Evolutionary conservation across 2,113 vertebrate species (phyloP), one percentile per base, ranked within the genome.

Genomic region (Ammodytes marinus): DNA sequence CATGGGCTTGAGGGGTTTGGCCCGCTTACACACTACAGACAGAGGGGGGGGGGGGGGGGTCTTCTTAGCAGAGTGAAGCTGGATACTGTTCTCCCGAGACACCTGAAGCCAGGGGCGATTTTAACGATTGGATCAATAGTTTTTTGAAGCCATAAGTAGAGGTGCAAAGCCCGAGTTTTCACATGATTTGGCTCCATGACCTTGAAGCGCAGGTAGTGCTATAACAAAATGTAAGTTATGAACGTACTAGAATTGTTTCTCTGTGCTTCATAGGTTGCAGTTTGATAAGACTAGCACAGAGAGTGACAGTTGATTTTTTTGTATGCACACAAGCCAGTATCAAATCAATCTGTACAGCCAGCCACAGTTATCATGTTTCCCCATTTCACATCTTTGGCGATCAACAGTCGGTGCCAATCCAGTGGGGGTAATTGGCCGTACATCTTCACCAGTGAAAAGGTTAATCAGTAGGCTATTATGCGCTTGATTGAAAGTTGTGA

Each of bases 381-480:
- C 78, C 83, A 19, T 84, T 91, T 90, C 89, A 87, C 82, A 82
- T 89, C 80, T 91, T 68, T 79, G 75, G 77, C 87, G 85, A 88
- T 91, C 81, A 91, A 75, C 61, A 2, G 65, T 61, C 83, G 71
- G 71, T 79, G 84, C 86, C 88, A 77, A 80, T 90, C 76, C 85
- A 67, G 68, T 53, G 74, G 71, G 27, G 82, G 78, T 93, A 93
- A 94, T 93, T 91, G 90, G 68, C 82, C 13, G 69, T 80, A 85
- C 77, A 90, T 93, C 88, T 91, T 85, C 35, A 42, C 67, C 35
- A 37, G 79, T 87, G 90, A 91, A 94, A 94, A 94, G 93, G 94
- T 94, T 94, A 93, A 95, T 94, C 88, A 88, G 88, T 73, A 61
- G 77, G 85, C 77, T 88, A 91, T 93, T 92, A 92, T 77, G 81